Conservation (phyloP, 2,113 vertebrate genomes). For the Coryphaenoides rupestris region DNA sequence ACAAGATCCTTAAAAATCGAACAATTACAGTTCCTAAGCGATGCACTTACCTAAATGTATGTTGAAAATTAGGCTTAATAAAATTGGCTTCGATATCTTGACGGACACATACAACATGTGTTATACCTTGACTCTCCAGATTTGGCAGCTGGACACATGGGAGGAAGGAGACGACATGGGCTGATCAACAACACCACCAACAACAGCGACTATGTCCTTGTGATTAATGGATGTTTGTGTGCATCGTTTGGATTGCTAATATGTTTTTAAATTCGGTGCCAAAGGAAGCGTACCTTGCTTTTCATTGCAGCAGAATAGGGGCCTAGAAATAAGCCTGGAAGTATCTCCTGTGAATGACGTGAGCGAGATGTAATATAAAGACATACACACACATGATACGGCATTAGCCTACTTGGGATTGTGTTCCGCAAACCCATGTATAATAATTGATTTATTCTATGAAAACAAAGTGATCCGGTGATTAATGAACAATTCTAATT, state of each 20-base stretch:
- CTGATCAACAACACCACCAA: too few relatives aligned
- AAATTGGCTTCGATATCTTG: slow-evolving; percentile 99
- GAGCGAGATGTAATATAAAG: not conserved
- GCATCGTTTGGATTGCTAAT: too few relatives aligned
- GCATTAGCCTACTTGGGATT: too few relatives aligned
- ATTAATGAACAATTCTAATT: too few relatives aligned
- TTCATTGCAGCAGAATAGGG: slow-evolving; percentile 99
- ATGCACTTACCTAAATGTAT: slow-evolving; percentile 88
- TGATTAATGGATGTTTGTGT: too few relatives aligned
- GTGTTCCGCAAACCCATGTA: too few relatives aligned
- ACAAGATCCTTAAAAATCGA: not conserved
- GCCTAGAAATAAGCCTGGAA: slow-evolving; percentile 96
- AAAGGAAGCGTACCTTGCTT: slow-evolving; percentile 84
- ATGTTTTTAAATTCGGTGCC: slow-evolving; percentile 23
- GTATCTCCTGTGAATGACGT: slow-evolving; percentile 81
- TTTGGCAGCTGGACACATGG: slow-evolving; percentile 78
- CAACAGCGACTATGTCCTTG: too few relatives aligned
- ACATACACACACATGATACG: not conserved
- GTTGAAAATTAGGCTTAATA: slow-evolving; percentile 98
- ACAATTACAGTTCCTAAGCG: not conserved
- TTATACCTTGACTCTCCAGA: slow-evolving; percentile 93
- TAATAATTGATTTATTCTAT: too few relatives aligned
- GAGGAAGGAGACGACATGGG: not conserved
- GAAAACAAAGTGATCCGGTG: too few relatives aligned
- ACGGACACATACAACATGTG: slow-evolving; percentile 94